Percentiles rank a stretch among this genome's conserved stretches.
phyloP scores from a whole-genome alignment of 2,113 vertebrate genomes.

The Egretta garzetta region DNA sequence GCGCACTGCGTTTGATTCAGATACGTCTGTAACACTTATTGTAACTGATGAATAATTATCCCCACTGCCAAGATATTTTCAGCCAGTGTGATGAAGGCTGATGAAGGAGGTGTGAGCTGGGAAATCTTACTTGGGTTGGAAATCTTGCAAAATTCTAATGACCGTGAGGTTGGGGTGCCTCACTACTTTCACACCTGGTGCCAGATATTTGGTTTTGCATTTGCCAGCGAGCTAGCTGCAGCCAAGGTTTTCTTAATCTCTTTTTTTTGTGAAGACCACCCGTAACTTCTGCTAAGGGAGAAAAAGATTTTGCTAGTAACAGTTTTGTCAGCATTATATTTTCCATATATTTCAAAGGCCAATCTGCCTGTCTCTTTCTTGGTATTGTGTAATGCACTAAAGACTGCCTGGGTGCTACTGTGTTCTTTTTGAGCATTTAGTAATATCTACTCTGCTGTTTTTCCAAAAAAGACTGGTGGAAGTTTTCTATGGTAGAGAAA shows the following conservation, averaged over 20 bases:
- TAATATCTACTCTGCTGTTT: background rate
- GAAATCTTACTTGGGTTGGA: conserved; percentile 61
- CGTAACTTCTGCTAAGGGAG: conserved; percentile 6
- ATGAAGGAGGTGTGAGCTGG: conserved; percentile 64
- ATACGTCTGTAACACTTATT: conserved; percentile 22
- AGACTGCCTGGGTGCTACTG: background rate
- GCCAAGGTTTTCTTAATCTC: background rate
- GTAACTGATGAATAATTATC: conserved; percentile 39
- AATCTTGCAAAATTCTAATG: conserved; percentile 43
- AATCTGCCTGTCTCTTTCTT: background rate
- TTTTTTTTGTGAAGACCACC: conserved; percentile 37
- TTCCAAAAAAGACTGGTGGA: background rate
- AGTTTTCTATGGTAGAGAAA: background rate
- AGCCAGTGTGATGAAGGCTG: conserved; percentile 31
- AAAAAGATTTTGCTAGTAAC: background rate
- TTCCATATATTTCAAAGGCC: conserved; percentile 3
- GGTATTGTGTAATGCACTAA: background rate
- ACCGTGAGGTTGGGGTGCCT: conserved; percentile 6
- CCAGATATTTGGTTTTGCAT: conserved; percentile 27
- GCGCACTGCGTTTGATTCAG: background rate
- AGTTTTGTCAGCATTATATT: conserved; percentile 33
- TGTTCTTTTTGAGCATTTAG: background rate
- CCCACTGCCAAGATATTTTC: conserved; percentile 51
- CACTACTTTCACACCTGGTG: conserved; percentile 41
- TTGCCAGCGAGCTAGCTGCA: conserved; percentile 9